Evolutionary conservation across 2,888 invertebrate species (phyloP).

Genomic region (Vesta saturnalis): DNA sequence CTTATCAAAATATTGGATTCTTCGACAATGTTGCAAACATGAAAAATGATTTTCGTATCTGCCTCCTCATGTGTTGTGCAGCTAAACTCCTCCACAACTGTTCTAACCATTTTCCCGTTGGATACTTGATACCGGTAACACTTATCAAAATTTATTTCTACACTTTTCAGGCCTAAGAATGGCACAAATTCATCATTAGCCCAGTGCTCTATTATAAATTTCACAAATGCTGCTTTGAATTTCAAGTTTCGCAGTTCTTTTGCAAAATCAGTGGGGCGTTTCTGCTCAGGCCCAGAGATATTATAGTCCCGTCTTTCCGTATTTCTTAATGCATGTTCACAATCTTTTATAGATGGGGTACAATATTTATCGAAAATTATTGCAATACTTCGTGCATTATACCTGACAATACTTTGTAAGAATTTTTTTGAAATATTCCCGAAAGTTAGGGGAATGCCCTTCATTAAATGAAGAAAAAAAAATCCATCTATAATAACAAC

Average conservation of each 20-base stretch:
- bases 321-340: conserved; percentile 2
- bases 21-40: conserved; percentile 10
- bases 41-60: conserved; percentile 14
- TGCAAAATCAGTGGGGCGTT: background rate
- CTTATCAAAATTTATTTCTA: background rate
- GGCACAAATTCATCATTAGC: conserved; percentile 46
- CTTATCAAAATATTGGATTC: conserved; percentile 12
- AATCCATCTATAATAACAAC: conserved; percentile 47
- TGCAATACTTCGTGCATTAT: background rate
- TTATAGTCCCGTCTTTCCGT: conserved; percentile 7
- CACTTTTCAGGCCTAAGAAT: background rate
- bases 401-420: background rate
- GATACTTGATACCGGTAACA: background rate
- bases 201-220: conserved; percentile 10
- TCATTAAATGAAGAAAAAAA: conserved; percentile 44
- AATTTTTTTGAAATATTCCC: conserved; percentile 40
- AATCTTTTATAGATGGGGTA: conserved; percentile 11
- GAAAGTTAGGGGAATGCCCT: conserved; percentile 40
- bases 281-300: conserved; percentile 1
- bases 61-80: conserved; percentile 17
- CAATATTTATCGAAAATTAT: conserved; percentile 15
- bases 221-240: conserved; percentile 36
- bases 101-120: background rate
- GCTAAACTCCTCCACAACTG: background rate
- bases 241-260: conserved; percentile 29